Evolutionary conservation across 2,888 invertebrate genomes (phyloP), one percentile per base, ranked within the genome.

Genomic region (Acanthococcus lagerstroemiae): DNA sequence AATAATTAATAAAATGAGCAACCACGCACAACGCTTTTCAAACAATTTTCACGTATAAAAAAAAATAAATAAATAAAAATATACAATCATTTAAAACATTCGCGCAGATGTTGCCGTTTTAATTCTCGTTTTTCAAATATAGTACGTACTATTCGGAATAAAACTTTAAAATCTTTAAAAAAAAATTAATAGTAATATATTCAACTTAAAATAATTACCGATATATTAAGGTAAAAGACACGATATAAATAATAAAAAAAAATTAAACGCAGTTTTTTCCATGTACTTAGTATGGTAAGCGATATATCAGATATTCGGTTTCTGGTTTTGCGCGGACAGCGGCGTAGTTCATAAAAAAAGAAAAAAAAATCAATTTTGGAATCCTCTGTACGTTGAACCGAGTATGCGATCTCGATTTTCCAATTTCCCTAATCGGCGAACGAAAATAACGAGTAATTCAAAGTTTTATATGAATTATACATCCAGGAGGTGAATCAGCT

Each of bases 401-500:
- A n/a, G n/a, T n/a, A 7, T 15, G 15, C 46, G 15, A 19, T 45
- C 19, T 45, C 46, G 19, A 17, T 45, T 45, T 37, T 45, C 15
- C 46, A 45, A 45, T 17, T 45, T 45, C 19, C 4, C 4, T 15
- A 45, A 19, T 19, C 15, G 4, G 4, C 15, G 19, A 45, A n/a
- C 46, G 46, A 45, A 15, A 45, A 45, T 45, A 45, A 45, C 15
- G 15, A 45, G 19, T 45, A 15, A 37, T 37, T 37, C 15, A 37
- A 37, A 37, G 15, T 37, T n/a, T n/a, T n/a, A n/a, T n/a, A n/a
- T n/a, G n/a, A n/a, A 52, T 21, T 19, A 19, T 17, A 52, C 22
- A 61, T 61, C 61, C 61, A 61, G 61, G 61, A 61, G 61, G 52
- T 61, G 61, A 52, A 27, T 46, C 61, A 61, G 61, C 61, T 61